phyloP scores from a whole-genome alignment of 2,113 vertebrate genomes.

The Phylloscopus trochilus region DNA sequence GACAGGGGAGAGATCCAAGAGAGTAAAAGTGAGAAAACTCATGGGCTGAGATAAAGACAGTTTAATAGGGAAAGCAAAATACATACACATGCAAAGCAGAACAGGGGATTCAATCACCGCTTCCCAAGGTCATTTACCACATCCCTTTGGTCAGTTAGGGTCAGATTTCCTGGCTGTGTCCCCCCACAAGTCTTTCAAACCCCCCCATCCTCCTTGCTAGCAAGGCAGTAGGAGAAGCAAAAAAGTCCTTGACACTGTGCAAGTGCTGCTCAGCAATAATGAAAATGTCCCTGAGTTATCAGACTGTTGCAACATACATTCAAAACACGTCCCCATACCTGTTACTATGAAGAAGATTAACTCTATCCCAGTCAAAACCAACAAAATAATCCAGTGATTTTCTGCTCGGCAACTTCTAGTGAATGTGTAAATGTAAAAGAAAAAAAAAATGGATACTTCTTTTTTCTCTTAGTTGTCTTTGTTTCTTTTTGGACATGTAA shows the following conservation, averaged over 20 bases:
- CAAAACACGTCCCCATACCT: neutral
- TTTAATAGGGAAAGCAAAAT: neutral
- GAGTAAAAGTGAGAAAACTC: neutral
- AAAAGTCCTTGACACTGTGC: neutral
- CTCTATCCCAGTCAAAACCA: neutral
- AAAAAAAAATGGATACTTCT: neutral
- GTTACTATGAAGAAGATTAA: neutral
- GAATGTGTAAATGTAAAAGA: neutral
- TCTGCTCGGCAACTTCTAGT: neutral
- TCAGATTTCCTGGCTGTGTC: neutral
- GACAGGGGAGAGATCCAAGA: neutral
- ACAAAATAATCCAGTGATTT: neutral
- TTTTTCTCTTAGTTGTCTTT: neutral
- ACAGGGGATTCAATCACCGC: neutral
- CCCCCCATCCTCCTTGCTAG: neutral
- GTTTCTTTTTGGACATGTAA: neutral
- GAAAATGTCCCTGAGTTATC: neutral
- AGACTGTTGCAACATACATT: neutral
- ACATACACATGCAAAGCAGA: neutral
- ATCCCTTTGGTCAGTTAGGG: neutral
- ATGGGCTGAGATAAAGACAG: neutral
- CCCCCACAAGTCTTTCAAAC: neutral
- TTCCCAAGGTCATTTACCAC: neutral
- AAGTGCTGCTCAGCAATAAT: neutral
- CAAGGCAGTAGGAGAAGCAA: neutral